A percentile compares a stretch with the other conserved stretches of the same genome.
phyloP scores from a whole-genome alignment of 2,797 vertebrate species.

The Chiroxiphia lanceolata region DNA sequence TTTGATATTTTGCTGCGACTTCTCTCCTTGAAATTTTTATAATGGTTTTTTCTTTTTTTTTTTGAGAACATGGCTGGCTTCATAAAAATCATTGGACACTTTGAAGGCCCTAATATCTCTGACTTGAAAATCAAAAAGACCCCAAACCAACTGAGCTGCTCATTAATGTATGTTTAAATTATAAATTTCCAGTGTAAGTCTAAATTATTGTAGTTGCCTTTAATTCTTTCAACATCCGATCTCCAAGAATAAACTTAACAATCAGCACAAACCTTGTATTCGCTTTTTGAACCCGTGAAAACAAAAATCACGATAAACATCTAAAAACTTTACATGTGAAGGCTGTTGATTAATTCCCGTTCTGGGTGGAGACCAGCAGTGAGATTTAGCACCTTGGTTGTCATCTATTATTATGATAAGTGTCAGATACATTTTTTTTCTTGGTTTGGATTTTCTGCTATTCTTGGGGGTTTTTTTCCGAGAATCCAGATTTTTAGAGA shows the following conservation, averaged over 20 bases:
- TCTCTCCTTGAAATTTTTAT: slow-evolving; percentile 64
- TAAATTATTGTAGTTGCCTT: not conserved
- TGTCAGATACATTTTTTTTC: not conserved
- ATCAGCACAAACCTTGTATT: not conserved
- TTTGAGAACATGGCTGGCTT: slow-evolving; percentile 54
- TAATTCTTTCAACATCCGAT: slow-evolving; percentile 24
- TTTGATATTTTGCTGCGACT: slow-evolving; percentile 72
- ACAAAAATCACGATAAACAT: not conserved
- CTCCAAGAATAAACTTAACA: not conserved
- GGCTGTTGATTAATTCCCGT: not conserved
- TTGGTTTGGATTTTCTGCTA: not conserved
- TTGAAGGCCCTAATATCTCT: slow-evolving; percentile 59
- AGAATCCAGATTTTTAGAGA: not conserved
- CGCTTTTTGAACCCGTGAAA: not conserved
- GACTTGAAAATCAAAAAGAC: slow-evolving; percentile 45
- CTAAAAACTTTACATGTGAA: not conserved
- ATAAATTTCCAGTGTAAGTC: not conserved
- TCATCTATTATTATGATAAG: not conserved
- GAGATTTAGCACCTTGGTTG: not conserved
- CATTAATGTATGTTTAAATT: slow-evolving; percentile 47
- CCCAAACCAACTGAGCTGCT: not conserved
- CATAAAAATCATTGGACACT: slow-evolving; percentile 17
- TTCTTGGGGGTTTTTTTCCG: not conserved
- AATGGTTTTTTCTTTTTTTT: slow-evolving; percentile 32
- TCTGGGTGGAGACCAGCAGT: not conserved